Evolutionary conservation across 2,888 invertebrate genomes (phyloP).

Genomic region (Monoplex corrugatus): DNA sequence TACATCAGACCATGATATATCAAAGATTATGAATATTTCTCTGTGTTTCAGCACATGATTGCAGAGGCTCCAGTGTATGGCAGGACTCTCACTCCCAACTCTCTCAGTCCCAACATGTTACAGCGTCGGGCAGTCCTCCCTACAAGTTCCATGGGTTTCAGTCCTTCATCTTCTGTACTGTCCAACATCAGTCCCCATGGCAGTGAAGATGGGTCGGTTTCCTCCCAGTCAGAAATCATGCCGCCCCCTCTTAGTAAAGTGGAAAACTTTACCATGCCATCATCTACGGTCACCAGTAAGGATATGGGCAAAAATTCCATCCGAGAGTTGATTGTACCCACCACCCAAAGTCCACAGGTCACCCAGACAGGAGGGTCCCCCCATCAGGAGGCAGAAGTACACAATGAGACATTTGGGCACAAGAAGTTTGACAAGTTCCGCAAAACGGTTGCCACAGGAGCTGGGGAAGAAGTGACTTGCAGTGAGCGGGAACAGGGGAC

Average conservation of each 20-base stretch:
- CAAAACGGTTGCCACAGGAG: conserved; percentile 59
- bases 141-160: conserved; percentile 51
- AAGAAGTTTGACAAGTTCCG: conserved; percentile 77
- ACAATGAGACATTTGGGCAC: conserved; percentile 62
- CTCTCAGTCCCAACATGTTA: conserved; percentile 39
- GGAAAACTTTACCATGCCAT: not conserved
- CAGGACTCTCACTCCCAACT: conserved; percentile 45
- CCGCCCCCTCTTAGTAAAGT: not conserved
- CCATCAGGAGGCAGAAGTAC: conserved; percentile 47
- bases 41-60: conserved; percentile 52
- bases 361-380: conserved; percentile 50
- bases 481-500: conserved; percentile 2
- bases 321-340: conserved; percentile 40
- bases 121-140: conserved; percentile 51
- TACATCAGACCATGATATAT: too few species aligned
- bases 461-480: conserved; percentile 28
- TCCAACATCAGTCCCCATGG: conserved; percentile 44
- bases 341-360: conserved; percentile 23
- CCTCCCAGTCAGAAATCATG: not conserved
- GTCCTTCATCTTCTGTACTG: conserved; percentile 51
- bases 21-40: too few species aligned
- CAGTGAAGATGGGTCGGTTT: not conserved
- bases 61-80: conserved; percentile 55
- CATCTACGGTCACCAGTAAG: conserved; percentile 35
- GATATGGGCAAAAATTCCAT: conserved; percentile 17